Evolutionary conservation across 1,140 invertebrate species (phyloP), one percentile per base, ranked within the genome.

Genomic region (Coelopa frigida): DNA sequence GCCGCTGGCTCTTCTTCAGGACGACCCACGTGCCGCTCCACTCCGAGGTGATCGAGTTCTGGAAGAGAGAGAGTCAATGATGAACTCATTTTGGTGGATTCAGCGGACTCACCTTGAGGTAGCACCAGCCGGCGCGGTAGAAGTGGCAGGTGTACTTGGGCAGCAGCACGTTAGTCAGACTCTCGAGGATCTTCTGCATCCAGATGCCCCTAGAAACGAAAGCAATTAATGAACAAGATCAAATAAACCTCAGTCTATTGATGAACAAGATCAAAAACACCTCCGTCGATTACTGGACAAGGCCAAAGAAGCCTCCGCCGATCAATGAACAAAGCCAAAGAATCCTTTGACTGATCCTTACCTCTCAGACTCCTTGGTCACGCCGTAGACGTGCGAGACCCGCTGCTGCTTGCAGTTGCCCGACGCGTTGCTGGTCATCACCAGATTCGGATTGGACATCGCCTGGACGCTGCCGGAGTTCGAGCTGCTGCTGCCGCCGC

Each of bases 21-120:
- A 90, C 73, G 17, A 91, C 41, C 87, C 87, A 93, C 1, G 84
- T 81, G 31, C 82, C 79, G 21, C 75, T 75, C 88, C 88, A 92
- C 18, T 73, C 64, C 1, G 81, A 78, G 39, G 76, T 82, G 17
- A 84, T 75, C 11, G 66, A 54, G 72, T 77, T 78, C 78, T 78
- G 74, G 3, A 24, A 46, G 17, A 1, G 21, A 26, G 20, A 23
- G 10, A 18, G 5, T 15, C 10, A 2, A 2, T 5, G 5, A n/a
- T 29, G 0, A 35, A 26, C 2, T 2, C 18, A 40, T 40, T 5
- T 7, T 40, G 20, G 21, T 40, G n/a, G 6, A 5, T 40, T n/a
- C n/a, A 18, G 1, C 11, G 12, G 1, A 23, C 11, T 49, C 69
- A 82, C 82, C 76, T 82, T 84, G 20, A 84, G 59, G 58, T 79